Evolutionary conservation across 1,140 invertebrate species (phyloP).

Genomic region (Lutraria rhynchaena): DNA sequence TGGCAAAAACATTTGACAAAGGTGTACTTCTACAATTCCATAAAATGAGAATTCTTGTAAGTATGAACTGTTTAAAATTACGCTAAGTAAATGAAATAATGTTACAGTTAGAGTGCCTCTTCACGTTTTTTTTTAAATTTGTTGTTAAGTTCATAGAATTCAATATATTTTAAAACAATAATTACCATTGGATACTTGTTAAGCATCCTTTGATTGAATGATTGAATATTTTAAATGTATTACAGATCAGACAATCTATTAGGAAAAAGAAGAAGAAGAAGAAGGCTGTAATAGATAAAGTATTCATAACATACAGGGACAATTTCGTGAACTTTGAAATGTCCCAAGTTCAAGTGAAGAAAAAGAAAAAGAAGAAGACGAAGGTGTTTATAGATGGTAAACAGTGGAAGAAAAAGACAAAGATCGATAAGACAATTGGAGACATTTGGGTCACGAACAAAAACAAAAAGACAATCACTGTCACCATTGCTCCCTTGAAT

Average conservation of each 20-base stretch:
- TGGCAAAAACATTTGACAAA: constrained; percentile 27
- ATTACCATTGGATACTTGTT: too few relatives aligned
- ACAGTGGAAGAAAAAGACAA: constrained; percentile 31
- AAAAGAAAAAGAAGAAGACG: neutral
- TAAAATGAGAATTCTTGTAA: constrained; percentile 46
- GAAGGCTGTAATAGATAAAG: constrained; percentile 31
- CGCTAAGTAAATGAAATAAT: neutral
- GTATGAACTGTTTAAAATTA: constrained; percentile 17
- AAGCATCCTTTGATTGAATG: neutral
- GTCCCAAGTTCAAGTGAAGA: neutral
- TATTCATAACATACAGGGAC: constrained; percentile 30
- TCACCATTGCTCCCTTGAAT: constrained; percentile 1
- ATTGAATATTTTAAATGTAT: neutral
- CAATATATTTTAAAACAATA: too few relatives aligned
- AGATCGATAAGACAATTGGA: constrained; percentile 48
- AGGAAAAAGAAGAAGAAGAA: constrained; percentile 28
- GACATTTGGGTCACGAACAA: constrained; percentile 16
- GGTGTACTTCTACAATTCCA: constrained; percentile 38
- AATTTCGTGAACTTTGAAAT: constrained; percentile 44
- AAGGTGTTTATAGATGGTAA: constrained; percentile 18
- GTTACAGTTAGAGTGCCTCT: too few relatives aligned
- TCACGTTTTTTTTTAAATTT: too few relatives aligned
- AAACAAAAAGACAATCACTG: constrained; percentile 12
- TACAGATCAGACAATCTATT: constrained; percentile 41
- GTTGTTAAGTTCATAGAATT: too few relatives aligned